Evolutionary conservation across 2,888 invertebrate species (phyloP).

Genomic region (Iselma pallidipennis): DNA sequence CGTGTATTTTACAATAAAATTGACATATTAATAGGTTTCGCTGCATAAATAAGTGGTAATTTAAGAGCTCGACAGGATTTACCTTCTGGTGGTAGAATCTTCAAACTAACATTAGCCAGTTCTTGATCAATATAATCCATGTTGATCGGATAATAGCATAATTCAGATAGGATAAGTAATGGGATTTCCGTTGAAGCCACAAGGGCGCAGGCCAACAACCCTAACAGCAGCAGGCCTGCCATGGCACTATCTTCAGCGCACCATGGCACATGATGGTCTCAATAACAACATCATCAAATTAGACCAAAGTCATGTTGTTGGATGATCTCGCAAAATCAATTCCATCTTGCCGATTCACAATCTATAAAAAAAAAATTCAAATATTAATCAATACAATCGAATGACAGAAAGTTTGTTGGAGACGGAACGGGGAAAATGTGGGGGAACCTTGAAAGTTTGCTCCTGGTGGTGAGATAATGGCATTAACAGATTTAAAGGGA

Average conservation of each 20-base stretch:
- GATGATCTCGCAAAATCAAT: background rate
- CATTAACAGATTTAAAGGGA: too few relatives aligned
- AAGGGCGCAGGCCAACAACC: slow-evolving; percentile 61
- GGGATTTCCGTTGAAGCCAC: slow-evolving; percentile 56
- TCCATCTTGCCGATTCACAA: too few relatives aligned
- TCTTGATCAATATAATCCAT: slow-evolving; percentile 66
- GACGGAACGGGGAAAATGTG: too few relatives aligned
- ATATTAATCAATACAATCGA: too few relatives aligned
- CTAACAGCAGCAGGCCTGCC: slow-evolving; percentile 61
- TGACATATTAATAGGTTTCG: too few relatives aligned
- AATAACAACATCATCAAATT: background rate
- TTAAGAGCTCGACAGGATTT: too few relatives aligned
- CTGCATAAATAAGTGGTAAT: too few relatives aligned
- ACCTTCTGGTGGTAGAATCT: slow-evolving; percentile 51
- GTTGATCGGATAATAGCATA: slow-evolving; percentile 59
- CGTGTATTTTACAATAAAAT: too few relatives aligned
- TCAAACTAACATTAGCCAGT: slow-evolving; percentile 62
- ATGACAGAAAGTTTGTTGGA: background rate
- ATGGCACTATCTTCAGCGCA: slow-evolving; percentile 49
- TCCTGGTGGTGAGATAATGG: too few relatives aligned
- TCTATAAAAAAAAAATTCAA: background rate
- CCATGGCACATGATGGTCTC: slow-evolving; percentile 41
- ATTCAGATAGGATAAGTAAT: slow-evolving; percentile 58
- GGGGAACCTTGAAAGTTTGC: too few relatives aligned
- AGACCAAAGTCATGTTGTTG: background rate